Evolutionary conservation across 1,140 invertebrate species (phyloP), one percentile per base, ranked within the genome.

Genomic region (Yoshiicerus persimilis): DNA sequence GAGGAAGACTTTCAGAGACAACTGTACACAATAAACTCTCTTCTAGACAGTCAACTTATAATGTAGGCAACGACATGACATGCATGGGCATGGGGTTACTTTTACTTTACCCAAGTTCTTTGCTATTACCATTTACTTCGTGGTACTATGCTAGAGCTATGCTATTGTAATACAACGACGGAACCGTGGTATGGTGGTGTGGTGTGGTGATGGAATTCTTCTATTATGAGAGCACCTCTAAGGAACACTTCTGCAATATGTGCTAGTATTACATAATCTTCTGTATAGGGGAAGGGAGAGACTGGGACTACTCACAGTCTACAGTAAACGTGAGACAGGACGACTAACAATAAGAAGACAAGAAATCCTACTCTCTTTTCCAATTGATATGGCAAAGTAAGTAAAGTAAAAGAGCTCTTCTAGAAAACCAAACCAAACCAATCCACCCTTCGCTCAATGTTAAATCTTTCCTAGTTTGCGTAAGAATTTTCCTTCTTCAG

Each of bases 221-320:
- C 36, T 80, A 80, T 80, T 80, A 80, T 80, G 75, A 36, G 75
- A 80, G 75, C 75, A 80, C 75, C 75, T 80, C 32, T 75, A 66
- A 23, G 20, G 1, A 2, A 23, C 6, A 5, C 6, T 27, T 10
- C 62, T 25, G 20, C 62, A 13, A 70, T 30, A 20, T 80, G 20
- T 36, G 75, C 30, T 80, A 80, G 20, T 16, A 80, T 80, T 80
- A 38, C 16, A 80, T 34, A 80, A 80, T 30, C n/a, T n/a, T n/a
- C n/a, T n/a, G n/a, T n/a, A 16, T 80, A 80, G 75, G 75, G 75
- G 75, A 80, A 80, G 75, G 75, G 75, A 80, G 75, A 77, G 70
- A 70, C 27, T 27, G 6, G 56, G 23, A 25, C n/a, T n/a, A n/a
- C n/a, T n/a, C n/a, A n/a, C n/a, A n/a, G n/a, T n/a, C n/a, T n/a